phyloP scores from a whole-genome alignment of 1,140 invertebrate species.

The Drosophila lacertosa region DNA sequence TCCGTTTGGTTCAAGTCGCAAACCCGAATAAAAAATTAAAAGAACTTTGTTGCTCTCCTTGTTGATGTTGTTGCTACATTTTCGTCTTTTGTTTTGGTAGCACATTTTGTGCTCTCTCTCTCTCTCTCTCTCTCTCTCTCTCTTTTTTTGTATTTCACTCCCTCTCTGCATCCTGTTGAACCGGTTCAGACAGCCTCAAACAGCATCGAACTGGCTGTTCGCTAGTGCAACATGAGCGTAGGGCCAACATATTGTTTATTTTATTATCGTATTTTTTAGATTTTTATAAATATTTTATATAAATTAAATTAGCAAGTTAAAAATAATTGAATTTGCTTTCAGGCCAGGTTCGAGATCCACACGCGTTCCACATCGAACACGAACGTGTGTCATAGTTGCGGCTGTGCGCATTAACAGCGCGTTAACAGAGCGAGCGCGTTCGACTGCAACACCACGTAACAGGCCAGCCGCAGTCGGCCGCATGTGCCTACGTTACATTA shows the following conservation, averaged over 20 bases:
- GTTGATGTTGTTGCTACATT: constrained; percentile 33
- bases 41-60: constrained; percentile 21
- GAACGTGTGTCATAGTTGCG: constrained; percentile 1
- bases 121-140: constrained; percentile 11
- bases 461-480: constrained; percentile 1
- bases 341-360: constrained; percentile 29
- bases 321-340: not conserved
- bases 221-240: not conserved
- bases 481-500: constrained; percentile 18
- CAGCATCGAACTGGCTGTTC: constrained; percentile 21
- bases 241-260: no score
- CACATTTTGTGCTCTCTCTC: constrained; percentile 36
- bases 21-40: constrained; percentile 38
- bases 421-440: constrained; percentile 21
- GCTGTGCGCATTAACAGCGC: constrained; percentile 23
- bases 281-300: no score
- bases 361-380: constrained; percentile 40
- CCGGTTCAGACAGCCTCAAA: constrained; percentile 49
- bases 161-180: constrained; percentile 65
- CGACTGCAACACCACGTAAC: constrained; percentile 11
- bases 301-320: not conserved
- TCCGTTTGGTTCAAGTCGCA: constrained; percentile 54
- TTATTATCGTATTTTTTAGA: no score
- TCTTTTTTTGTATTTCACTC: constrained; percentile 18
- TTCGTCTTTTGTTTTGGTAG: constrained; percentile 64